Evolutionary conservation across 2,888 invertebrate species (phyloP).

Genomic region (Volucella zonaria): DNA sequence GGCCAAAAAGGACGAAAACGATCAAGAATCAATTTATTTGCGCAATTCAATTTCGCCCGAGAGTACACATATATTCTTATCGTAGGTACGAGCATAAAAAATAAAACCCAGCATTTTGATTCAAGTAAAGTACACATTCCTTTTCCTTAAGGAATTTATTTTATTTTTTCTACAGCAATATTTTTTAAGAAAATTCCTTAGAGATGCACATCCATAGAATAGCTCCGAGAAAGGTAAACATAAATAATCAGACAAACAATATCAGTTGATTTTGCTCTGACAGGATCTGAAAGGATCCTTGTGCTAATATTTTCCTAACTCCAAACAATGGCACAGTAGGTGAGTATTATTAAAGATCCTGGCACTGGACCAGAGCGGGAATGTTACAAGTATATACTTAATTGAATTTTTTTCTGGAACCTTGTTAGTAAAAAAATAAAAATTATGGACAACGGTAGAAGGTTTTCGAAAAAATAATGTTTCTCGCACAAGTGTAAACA

Average conservation of each 20-base stretch:
- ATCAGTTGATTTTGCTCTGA: constrained; percentile 68
- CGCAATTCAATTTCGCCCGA: constrained; percentile 63
- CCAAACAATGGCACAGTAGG: constrained; percentile 65
- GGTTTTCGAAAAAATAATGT: constrained; percentile 44
- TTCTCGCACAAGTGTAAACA: constrained; percentile 71
- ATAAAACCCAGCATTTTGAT: background rate
- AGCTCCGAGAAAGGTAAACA: constrained; percentile 65
- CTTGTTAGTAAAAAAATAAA: constrained; percentile 58
- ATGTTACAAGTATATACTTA: constrained; percentile 43
- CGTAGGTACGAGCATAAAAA: background rate
- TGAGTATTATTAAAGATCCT: constrained; percentile 43
- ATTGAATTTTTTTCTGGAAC: constrained; percentile 52
- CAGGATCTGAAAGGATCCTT: constrained; percentile 63
- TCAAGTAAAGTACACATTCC: constrained; percentile 51
- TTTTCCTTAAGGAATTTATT: constrained; percentile 33
- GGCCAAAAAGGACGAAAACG: constrained; percentile 64
- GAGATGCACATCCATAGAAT: constrained; percentile 51
- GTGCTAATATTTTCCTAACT: constrained; percentile 71
- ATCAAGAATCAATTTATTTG: constrained; percentile 73
- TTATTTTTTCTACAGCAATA: constrained; percentile 11
- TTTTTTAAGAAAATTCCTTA: constrained; percentile 45
- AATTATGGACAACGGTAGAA: constrained; percentile 39
- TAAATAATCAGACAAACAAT: constrained; percentile 69
- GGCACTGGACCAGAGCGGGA: constrained; percentile 22
- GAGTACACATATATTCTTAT: background rate